phyloP scores from a whole-genome alignment of 2,113 vertebrate genomes.

The Atrichornis clamosus region DNA sequence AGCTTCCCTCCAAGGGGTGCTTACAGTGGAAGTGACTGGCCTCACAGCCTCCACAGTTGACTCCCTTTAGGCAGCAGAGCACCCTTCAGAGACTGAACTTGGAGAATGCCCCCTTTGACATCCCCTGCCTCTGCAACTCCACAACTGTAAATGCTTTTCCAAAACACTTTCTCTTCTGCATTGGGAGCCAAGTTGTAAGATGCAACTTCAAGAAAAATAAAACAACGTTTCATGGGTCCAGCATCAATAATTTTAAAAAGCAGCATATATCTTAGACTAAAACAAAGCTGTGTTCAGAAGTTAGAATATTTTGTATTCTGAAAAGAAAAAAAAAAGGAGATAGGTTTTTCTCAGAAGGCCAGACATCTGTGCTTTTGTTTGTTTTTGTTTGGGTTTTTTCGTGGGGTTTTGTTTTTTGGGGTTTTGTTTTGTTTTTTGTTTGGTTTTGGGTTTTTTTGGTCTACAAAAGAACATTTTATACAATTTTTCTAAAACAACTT shows the following conservation, averaged over 20 bases:
- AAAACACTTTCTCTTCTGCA: neutral
- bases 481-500: slow-evolving; percentile 28
- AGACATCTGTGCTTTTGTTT: neutral
- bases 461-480: neutral
- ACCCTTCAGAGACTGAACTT: neutral
- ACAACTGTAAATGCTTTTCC: neutral
- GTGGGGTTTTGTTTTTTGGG: neutral
- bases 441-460: neutral
- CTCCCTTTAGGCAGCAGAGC: neutral
- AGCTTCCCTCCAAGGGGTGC: too few species aligned
- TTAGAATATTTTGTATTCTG: neutral
- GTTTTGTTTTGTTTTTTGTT: neutral
- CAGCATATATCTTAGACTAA: neutral
- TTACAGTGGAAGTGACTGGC: too few species aligned
- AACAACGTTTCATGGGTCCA: neutral
- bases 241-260: neutral
- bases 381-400: neutral
- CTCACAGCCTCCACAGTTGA: too few species aligned
- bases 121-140: neutral
- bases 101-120: neutral
- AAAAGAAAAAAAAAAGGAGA: neutral
- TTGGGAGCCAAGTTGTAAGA: neutral
- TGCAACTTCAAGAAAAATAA: neutral
- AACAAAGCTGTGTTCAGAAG: neutral
- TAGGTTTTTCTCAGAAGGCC: neutral